phyloP scores from a whole-genome alignment of 23 tunicate species.

The Diplosoma virens region DNA sequence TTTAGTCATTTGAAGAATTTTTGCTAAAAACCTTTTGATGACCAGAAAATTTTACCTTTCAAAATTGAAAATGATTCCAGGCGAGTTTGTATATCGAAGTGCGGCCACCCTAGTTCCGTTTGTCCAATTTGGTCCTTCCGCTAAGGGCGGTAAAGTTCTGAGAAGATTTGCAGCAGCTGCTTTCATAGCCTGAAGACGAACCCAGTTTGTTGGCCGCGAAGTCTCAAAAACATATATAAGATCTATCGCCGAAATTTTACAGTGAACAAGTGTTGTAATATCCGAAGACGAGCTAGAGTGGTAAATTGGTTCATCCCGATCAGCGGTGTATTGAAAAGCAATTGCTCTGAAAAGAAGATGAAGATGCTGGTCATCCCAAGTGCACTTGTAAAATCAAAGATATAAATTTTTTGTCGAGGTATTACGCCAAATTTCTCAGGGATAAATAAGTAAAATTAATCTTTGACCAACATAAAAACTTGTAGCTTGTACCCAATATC shows the following conservation, averaged over 20 bases:
- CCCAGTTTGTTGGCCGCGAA: neutral
- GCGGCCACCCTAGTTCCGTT: constrained; percentile 36
- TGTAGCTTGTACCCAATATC: too few relatives aligned
- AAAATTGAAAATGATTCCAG: neutral
- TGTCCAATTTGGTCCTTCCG: neutral
- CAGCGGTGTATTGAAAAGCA: neutral
- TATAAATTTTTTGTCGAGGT: too few relatives aligned
- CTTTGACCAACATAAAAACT: too few relatives aligned
- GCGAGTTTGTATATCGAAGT: neutral
- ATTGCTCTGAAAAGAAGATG: constrained; percentile 2
- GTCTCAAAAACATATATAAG: constrained; percentile 17
- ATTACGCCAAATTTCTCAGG: too few relatives aligned
- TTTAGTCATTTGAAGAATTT: neutral
- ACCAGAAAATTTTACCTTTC: neutral
- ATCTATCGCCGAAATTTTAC: constrained; percentile 12
- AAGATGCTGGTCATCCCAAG: too few relatives aligned
- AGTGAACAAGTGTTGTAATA: neutral
- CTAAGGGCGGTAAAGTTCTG: constrained; percentile 1
- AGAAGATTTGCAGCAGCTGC: neutral
- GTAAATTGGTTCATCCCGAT: neutral
- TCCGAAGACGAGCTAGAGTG: neutral
- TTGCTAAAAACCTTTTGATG: neutral
- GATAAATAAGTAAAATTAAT: too few relatives aligned
- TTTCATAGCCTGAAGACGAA: neutral
- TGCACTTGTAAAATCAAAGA: too few relatives aligned